Conservation (phyloP, 2,113 vertebrate genomes). For the Mustelus asterias region DNA sequence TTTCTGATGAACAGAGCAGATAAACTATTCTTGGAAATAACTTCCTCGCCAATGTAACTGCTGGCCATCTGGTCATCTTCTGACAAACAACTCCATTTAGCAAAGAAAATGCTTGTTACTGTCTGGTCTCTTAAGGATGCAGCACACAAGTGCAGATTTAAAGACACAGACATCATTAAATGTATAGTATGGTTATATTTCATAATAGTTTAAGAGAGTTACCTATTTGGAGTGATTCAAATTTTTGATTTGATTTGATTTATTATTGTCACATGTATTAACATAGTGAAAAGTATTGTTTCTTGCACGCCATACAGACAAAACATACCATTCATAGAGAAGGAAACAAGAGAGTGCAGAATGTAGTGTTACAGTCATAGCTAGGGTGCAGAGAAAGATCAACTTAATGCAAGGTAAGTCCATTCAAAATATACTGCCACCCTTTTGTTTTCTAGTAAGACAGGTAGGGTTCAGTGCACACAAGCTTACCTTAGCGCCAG, state of each 20-base stretch:
- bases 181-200: background rate
- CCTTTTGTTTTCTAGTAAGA: background rate
- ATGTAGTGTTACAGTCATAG: no score
- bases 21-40: background rate
- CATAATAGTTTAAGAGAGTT: background rate
- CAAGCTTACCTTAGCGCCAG: background rate
- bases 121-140: no score
- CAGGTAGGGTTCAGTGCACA: background rate
- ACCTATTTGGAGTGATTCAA: background rate
- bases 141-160: background rate
- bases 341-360: no score
- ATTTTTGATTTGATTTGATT: no score
- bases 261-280: no score
- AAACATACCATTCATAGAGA: no score
- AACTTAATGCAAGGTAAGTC: no score
- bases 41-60: background rate
- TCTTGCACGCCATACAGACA: no score
- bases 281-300: no score
- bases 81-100: background rate
- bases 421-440: background rate
- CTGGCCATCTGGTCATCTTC: background rate
- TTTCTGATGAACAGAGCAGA: background rate
- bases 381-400: no score
- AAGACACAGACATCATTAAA: background rate
- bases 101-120: background rate